phyloP scores from a whole-genome alignment of 2,113 vertebrate genomes.

The Oriolus oriolus region DNA sequence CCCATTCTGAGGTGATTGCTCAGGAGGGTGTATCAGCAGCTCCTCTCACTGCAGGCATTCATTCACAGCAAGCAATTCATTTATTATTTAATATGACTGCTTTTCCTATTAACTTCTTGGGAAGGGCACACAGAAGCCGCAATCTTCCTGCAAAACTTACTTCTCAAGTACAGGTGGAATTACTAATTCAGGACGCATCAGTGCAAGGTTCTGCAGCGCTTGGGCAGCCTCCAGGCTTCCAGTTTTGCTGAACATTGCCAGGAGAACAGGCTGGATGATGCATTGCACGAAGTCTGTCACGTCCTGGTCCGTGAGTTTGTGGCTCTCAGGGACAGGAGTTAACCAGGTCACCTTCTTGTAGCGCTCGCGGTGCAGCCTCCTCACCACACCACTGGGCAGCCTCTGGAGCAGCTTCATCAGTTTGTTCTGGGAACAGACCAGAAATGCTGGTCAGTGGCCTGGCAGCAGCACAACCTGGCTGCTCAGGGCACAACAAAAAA shows the following conservation, averaged over 20 bases:
- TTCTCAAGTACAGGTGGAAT: slow-evolving; percentile 97
- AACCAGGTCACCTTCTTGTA: slow-evolving; percentile 92
- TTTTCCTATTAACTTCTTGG: not conserved
- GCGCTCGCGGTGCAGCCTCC: slow-evolving; percentile 91
- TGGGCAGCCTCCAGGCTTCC: slow-evolving; percentile 96
- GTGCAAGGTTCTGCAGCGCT: slow-evolving; percentile 93
- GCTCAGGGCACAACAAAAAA: not conserved
- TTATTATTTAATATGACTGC: not conserved
- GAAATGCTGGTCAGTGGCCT: not conserved
- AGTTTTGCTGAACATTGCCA: slow-evolving; percentile 99
- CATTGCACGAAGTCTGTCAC: slow-evolving; percentile 93
- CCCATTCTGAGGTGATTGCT: not conserved
- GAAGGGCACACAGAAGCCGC: not conserved
- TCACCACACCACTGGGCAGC: slow-evolving; percentile 87
- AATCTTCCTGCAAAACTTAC: slow-evolving; percentile 65
- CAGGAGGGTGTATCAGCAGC: not conserved
- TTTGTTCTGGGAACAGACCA: slow-evolving; percentile 82
- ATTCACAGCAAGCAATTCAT: not conserved
- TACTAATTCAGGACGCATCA: slow-evolving; percentile 95
- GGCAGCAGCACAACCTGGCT: not conserved
- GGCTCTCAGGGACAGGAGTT: slow-evolving; percentile 87
- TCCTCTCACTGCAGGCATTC: not conserved
- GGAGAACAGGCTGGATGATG: slow-evolving; percentile 95
- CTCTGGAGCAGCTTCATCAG: slow-evolving; percentile 98
- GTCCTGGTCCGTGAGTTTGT: slow-evolving; percentile 92